phyloP scores from a whole-genome alignment of 2,888 invertebrate species.

The Sminthurides aquaticus region DNA sequence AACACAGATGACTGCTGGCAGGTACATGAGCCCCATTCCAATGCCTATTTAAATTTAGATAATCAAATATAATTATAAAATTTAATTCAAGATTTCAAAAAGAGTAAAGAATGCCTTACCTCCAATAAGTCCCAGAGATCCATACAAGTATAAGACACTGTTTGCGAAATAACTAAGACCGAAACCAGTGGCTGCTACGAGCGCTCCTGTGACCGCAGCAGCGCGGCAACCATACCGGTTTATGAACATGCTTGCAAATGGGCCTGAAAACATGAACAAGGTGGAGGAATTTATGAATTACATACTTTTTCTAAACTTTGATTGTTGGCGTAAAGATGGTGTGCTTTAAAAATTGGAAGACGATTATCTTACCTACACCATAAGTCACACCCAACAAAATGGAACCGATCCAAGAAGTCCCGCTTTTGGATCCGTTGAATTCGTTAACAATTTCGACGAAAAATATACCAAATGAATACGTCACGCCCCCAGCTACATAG shows the following conservation, averaged over 20 bases:
- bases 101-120: neutral
- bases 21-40: conserved; percentile 11
- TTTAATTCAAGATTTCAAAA: neutral
- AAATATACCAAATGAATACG: conserved; percentile 96
- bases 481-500: conserved; percentile 83
- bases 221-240: neutral
- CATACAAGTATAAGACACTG: neutral
- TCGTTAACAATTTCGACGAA: conserved; percentile 75
- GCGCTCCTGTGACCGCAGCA: neutral
- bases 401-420: conserved; percentile 87
- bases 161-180: neutral
- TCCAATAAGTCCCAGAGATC: neutral
- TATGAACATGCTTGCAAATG: neutral
- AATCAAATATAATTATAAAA: neutral
- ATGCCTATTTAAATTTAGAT: neutral
- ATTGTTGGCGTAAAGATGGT: too few relatives aligned
- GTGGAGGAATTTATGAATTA: too few relatives aligned
- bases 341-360: neutral
- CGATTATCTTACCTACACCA: conserved; percentile 70
- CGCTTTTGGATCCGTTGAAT: conserved; percentile 74
- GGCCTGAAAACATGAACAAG: too few relatives aligned
- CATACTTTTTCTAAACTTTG: too few relatives aligned
- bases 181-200: neutral
- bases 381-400: conserved; percentile 90
- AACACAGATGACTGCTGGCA: conserved; percentile 1